A percentile compares a stretch with the other conserved stretches of the same genome.
phyloP scores from a whole-genome alignment of 1,140 invertebrate genomes.

The Forficula auricularia region DNA sequence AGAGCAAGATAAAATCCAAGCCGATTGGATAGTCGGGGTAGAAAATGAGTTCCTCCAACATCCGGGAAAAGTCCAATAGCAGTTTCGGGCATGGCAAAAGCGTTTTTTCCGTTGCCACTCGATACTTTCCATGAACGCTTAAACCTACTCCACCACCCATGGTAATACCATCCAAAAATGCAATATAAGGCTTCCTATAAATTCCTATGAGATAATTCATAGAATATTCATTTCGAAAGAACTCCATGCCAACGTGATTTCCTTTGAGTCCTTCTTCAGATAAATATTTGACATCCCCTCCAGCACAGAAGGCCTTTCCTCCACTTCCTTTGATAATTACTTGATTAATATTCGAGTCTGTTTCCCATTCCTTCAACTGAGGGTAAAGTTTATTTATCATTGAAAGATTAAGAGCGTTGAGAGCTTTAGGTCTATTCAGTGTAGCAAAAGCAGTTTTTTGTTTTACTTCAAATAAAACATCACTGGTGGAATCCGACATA shows the following conservation, averaged over 20 bases:
- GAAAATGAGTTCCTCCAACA: conserved; percentile 84
- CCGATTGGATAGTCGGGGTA: conserved; percentile 68
- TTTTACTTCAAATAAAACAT: conserved; percentile 29
- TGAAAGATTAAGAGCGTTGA: conserved; percentile 80
- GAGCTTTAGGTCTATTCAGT: conserved; percentile 80
- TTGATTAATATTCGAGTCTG: conserved; percentile 41
- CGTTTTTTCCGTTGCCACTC: conserved; percentile 89
- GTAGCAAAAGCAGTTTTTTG: conserved; percentile 58
- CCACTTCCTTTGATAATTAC: conserved; percentile 85
- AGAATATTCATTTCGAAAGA: conserved; percentile 84
- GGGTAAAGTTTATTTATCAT: conserved; percentile 80
- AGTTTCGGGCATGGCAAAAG: conserved; percentile 98
- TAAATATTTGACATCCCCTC: conserved; percentile 81
- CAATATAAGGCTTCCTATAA: conserved; percentile 80
- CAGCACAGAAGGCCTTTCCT: conserved; percentile 95
- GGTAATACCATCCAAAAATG: conserved; percentile 89
- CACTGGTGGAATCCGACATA: conserved; percentile 14
- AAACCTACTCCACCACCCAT: conserved; percentile 99
- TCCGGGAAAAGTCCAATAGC: conserved; percentile 90
- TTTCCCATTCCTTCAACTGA: conserved; percentile 70
- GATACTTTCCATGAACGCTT: conserved; percentile 80
- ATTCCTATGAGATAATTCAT: conserved; percentile 80
- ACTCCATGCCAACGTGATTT: conserved; percentile 44
- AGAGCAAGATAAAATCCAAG: conserved; percentile 85
- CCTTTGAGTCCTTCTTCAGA: conserved; percentile 49